A percentile compares a stretch with the other conserved stretches of the same genome.
Conservation (phyloP, 2,797 vertebrate species). For the Sebastes vulpes region DNA sequence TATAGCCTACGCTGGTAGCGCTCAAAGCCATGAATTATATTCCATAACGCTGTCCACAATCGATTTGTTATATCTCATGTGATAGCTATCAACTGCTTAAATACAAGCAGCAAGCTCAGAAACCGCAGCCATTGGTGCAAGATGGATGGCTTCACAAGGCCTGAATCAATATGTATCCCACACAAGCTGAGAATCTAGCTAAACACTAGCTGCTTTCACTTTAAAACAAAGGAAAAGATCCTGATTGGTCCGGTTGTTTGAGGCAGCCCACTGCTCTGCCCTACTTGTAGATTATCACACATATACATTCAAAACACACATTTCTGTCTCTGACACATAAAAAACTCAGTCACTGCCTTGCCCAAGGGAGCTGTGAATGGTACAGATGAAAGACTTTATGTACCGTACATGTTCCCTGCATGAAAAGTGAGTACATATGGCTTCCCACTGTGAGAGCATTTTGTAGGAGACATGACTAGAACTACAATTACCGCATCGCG, state of each 20-base stretch:
- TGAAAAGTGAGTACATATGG: neutral
- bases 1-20: constrained; percentile 44
- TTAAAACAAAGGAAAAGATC: constrained; percentile 20
- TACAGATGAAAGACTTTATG: neutral
- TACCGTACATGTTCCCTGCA: neutral
- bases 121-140: constrained; percentile 29
- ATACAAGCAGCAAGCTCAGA: constrained; percentile 29
- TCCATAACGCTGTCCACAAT: constrained; percentile 44
- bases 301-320: neutral
- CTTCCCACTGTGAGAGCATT: neutral
- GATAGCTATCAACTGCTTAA: constrained; percentile 61
- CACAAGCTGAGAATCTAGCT: constrained; percentile 36
- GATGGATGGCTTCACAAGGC: constrained; percentile 50
- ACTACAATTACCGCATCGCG: no score
- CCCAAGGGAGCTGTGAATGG: neutral
- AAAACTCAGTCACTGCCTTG: neutral
- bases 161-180: constrained; percentile 57
- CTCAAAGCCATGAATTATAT: constrained; percentile 64
- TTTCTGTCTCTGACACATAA: neutral
- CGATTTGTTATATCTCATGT: constrained; percentile 57
- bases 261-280: neutral
- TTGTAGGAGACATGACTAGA: neutral
- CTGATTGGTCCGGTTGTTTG: constrained; percentile 13
- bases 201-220: neutral
- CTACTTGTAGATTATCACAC: neutral